Evolutionary conservation across 30 jellyfish, hydroid and myxozoan species (phyloP).

Genomic region (Cassiopea andromeda): DNA sequence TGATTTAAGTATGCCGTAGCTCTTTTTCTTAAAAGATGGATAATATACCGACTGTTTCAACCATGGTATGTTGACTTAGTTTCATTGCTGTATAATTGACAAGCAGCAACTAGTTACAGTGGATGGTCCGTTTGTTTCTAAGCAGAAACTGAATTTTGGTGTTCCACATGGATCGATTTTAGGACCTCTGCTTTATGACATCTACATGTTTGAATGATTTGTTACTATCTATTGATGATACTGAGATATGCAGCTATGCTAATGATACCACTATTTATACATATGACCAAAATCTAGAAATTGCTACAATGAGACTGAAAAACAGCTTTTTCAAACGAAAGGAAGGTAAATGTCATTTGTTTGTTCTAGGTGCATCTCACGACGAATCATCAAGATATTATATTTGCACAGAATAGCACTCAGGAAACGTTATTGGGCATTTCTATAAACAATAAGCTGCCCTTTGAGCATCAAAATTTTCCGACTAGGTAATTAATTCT

Average conservation of each 20-base stretch:
- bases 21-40: background rate
- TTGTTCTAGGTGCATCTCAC: background rate
- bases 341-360: conserved; percentile 6
- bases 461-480: background rate
- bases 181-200: conserved; percentile 52
- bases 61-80: background rate
- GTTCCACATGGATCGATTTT: conserved; percentile 56
- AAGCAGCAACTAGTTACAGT: background rate
- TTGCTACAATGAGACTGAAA: background rate
- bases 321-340: background rate
- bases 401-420: conserved; percentile 2
- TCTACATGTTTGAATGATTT: conserved; percentile 28
- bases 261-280: conserved; percentile 62
- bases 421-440: conserved; percentile 11
- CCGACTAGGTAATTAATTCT: too few species aligned
- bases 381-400: conserved; percentile 17
- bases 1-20: background rate
- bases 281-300: conserved; percentile 17
- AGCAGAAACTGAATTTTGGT: conserved; percentile 25
- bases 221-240: conserved; percentile 4
- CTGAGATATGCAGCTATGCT: conserved; percentile 55
- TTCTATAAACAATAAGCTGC: background rate
- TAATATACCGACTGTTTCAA: background rate
- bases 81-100: background rate
- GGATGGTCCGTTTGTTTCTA: background rate